phyloP scores from a whole-genome alignment of 2,113 vertebrate genomes.

The Muntiacus muntjak region DNA sequence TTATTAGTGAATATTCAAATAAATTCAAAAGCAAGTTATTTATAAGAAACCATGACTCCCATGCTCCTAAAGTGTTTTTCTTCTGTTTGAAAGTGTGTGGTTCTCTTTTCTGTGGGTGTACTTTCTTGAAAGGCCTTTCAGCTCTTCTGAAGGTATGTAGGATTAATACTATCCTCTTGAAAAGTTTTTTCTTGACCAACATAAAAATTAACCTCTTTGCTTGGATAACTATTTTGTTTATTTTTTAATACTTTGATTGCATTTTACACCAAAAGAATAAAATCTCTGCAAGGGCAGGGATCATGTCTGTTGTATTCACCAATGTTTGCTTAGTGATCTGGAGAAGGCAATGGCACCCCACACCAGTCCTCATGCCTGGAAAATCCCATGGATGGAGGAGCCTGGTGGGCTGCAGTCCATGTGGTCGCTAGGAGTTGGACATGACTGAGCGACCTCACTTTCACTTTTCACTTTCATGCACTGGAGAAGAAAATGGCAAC shows the following conservation, averaged over 20 bases:
- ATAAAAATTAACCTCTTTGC: neutral
- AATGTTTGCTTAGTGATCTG: neutral
- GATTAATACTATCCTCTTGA: neutral
- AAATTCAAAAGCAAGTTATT: neutral
- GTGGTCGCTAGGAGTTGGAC: fast-evolving
- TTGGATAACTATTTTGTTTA: neutral
- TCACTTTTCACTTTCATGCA: too few relatives aligned
- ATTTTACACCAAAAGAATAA: neutral
- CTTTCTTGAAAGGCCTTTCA: neutral
- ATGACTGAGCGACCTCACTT: too few relatives aligned
- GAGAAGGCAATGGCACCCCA: too few relatives aligned
- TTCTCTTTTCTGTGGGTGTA: neutral
- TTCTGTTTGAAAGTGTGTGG: neutral
- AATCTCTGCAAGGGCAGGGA: neutral
- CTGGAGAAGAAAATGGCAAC: too few relatives aligned
- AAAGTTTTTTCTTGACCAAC: neutral
- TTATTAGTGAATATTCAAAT: neutral
- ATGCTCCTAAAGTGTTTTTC: neutral
- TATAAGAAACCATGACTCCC: neutral
- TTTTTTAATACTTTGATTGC: neutral
- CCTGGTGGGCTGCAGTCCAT: too few relatives aligned
- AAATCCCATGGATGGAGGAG: too few relatives aligned
- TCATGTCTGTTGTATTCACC: neutral
- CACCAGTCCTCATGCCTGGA: too few relatives aligned
- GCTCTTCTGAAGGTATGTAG: neutral